Evolutionary conservation across 1,140 invertebrate genomes (phyloP).

Genomic region (Sipha flava): DNA sequence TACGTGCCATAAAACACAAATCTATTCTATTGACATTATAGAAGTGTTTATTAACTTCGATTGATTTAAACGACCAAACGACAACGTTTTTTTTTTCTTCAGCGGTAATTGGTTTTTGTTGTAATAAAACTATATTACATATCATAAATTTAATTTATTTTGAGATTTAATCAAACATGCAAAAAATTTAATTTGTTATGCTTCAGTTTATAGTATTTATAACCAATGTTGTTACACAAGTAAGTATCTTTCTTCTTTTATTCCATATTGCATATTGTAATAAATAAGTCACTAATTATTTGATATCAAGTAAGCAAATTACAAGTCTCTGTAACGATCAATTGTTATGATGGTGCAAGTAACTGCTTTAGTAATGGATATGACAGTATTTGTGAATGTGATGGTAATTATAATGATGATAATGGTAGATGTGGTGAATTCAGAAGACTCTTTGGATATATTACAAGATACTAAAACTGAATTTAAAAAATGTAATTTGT

Average conservation of each 20-base stretch:
- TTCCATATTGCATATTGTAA: too few species aligned
- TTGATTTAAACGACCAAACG: background rate
- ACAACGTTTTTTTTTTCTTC: background rate
- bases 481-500: too few species aligned
- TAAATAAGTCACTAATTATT: too few species aligned
- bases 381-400: background rate
- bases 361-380: background rate
- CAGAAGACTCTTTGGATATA: background rate
- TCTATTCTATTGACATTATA: background rate
- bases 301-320: background rate
- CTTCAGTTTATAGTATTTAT: background rate
- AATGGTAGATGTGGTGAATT: background rate
- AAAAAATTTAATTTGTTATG: background rate
- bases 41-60: background rate
- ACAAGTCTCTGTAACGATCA: background rate
- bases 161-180: background rate
- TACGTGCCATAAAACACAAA: background rate
- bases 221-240: background rate
- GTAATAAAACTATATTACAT: background rate
- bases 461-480: too few species aligned
- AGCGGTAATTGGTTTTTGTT: background rate
- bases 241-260: too few species aligned
- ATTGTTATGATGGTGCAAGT: background rate
- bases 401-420: too few species aligned
- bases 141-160: too few species aligned